phyloP scores from a whole-genome alignment of 2,888 invertebrate species.

The Exephanes ischioxanthus region DNA sequence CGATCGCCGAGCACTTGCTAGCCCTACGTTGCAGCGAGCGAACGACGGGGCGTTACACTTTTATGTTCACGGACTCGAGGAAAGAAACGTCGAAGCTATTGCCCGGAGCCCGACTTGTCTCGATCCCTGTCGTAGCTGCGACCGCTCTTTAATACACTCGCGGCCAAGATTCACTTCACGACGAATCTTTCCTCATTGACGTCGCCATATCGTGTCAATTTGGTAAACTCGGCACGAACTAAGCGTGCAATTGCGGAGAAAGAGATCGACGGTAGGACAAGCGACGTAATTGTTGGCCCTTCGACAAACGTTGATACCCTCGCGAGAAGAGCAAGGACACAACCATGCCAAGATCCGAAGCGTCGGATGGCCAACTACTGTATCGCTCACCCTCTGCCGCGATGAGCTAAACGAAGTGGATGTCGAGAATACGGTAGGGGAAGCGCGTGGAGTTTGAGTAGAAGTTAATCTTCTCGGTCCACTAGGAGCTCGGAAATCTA shows the following conservation, averaged over 20 bases:
- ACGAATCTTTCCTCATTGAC: background rate
- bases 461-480: slow-evolving; percentile 82
- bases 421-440: slow-evolving; percentile 6
- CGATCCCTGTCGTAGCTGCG: background rate
- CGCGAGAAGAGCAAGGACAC: background rate
- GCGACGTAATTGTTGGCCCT: too few species aligned
- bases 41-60: slow-evolving; percentile 74
- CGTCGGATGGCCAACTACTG: background rate
- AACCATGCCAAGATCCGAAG: background rate
- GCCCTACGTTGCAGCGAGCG: slow-evolving; percentile 48
- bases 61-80: slow-evolving; percentile 43
- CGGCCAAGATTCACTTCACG: background rate
- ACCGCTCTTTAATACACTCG: background rate
- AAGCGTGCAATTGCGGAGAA: slow-evolving; percentile 17
- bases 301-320: too few species aligned
- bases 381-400: background rate
- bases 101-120: slow-evolving; percentile 12
- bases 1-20: slow-evolving; percentile 67
- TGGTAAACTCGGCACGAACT: background rate
- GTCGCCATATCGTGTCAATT: background rate
- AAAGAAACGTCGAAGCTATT: slow-evolving; percentile 32
- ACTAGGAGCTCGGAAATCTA: slow-evolving; percentile 81
- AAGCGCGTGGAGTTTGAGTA: slow-evolving; percentile 63
- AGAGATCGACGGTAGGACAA: slow-evolving; percentile 27
- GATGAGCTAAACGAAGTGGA: slow-evolving; percentile 50